Evolutionary conservation across 2,888 invertebrate species (phyloP).

Genomic region (Cataglyphis rosenhaueri): DNA sequence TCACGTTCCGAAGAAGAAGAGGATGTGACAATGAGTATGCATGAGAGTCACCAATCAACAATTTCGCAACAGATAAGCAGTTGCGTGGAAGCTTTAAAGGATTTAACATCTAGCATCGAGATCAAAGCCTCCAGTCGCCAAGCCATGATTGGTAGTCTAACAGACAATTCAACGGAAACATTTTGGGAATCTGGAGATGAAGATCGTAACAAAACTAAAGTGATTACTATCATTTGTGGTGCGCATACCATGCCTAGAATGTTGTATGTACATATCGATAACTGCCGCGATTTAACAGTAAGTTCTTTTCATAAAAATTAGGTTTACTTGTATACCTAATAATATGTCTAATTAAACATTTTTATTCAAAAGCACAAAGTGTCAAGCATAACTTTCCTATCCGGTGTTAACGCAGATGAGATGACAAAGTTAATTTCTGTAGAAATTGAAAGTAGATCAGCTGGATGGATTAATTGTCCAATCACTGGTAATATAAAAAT

Average conservation of each 20-base stretch:
- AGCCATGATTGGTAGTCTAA: slow-evolving; percentile 96
- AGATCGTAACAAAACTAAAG: slow-evolving; percentile 96
- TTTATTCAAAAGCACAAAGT: slow-evolving; percentile 92
- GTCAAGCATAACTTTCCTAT: slow-evolving; percentile 93
- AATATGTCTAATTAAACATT: slow-evolving; percentile 76
- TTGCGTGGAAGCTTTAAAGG: slow-evolving; percentile 89
- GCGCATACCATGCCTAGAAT: slow-evolving; percentile 90
- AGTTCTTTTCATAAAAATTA: slow-evolving; percentile 76
- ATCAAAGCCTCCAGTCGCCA: slow-evolving; percentile 96
- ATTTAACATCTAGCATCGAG: slow-evolving; percentile 91
- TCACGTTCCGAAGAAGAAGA: slow-evolving; percentile 96
- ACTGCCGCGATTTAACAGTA: slow-evolving; percentile 95
- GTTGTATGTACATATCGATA: slow-evolving; percentile 96
- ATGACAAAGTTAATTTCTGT: slow-evolving; percentile 92
- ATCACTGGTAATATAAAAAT: slow-evolving; percentile 88
- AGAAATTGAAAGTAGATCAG: slow-evolving; percentile 94
- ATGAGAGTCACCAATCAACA: slow-evolving; percentile 87
- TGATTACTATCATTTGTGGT: slow-evolving; percentile 90
- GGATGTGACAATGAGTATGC: slow-evolving; percentile 87
- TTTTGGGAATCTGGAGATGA: slow-evolving; percentile 99
- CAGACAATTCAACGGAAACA: slow-evolving; percentile 98
- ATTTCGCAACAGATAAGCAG: slow-evolving; percentile 85
- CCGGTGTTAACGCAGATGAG: slow-evolving; percentile 93
- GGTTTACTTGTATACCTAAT: background rate
- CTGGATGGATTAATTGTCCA: slow-evolving; percentile 96